Conservation (phyloP, 2,888 invertebrate genomes). For the Lacanobia wlatinum region DNA sequence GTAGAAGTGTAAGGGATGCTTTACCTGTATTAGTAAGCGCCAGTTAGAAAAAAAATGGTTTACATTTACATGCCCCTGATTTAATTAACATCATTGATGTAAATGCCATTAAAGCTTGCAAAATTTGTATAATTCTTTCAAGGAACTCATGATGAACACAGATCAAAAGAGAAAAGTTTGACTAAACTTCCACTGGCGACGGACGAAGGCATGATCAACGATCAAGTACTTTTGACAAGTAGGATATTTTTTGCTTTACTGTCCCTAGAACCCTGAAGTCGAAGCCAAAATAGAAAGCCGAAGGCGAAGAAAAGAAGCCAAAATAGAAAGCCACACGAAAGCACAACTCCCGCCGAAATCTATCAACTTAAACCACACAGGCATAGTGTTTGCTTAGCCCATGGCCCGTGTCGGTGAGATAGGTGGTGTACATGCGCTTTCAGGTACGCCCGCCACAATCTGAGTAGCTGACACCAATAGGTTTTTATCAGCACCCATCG, state of each 20-base stretch:
- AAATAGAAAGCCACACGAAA: neutral
- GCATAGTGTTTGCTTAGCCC: conserved; percentile 86
- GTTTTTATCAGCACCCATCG: conserved; percentile 89
- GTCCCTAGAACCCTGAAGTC: neutral
- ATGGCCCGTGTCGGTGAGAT: conserved; percentile 86
- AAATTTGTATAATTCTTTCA: neutral
- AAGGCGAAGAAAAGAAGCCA: neutral
- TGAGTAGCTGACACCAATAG: conserved; percentile 88
- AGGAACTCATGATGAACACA: neutral
- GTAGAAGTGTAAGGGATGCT: conserved; percentile 30
- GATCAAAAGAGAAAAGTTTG: neutral
- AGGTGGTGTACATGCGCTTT: conserved; percentile 90
- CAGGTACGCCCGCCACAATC: conserved; percentile 86
- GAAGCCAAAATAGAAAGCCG: neutral
- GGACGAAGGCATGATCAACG: neutral
- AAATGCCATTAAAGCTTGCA: neutral
- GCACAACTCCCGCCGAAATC: conserved; percentile 44
- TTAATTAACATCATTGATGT: neutral
- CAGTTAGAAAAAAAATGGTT: neutral
- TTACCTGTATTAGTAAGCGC: neutral
- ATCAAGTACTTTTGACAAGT: neutral
- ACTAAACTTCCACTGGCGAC: neutral
- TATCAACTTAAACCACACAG: conserved; percentile 67
- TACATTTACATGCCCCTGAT: neutral
- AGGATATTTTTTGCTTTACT: neutral